Conservation (phyloP, 2,888 invertebrate genomes). For the Erebia ligea region DNA sequence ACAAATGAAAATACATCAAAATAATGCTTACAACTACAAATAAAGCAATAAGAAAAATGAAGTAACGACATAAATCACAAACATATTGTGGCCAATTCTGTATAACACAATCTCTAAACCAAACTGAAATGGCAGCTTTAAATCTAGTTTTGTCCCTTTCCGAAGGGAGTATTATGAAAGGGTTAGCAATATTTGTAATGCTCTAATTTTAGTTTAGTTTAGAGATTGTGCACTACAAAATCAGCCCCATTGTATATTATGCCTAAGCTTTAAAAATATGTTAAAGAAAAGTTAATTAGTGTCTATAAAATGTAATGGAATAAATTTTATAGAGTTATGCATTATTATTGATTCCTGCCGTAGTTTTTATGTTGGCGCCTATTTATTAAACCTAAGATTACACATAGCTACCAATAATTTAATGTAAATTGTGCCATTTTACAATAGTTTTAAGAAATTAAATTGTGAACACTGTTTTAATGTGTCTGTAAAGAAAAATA, state of each 20-base stretch:
- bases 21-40: slow-evolving; percentile 40
- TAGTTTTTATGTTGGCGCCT: background rate
- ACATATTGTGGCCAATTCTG: too few species aligned
- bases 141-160: too few species aligned
- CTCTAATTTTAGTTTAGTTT: too few species aligned
- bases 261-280: slow-evolving; percentile 31
- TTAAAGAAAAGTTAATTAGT: slow-evolving; percentile 2
- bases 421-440: slow-evolving; percentile 2
- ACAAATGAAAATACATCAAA: slow-evolving; percentile 64
- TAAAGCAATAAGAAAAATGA: slow-evolving; percentile 14
- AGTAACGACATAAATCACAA: too few species aligned
- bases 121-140: too few species aligned
- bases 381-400: background rate
- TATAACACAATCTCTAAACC: too few species aligned
- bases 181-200: too few species aligned
- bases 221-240: too few species aligned
- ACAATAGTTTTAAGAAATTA: too few species aligned
- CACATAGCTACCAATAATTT: background rate
- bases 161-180: too few species aligned
- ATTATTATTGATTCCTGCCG: background rate
- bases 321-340: background rate
- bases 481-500: too few species aligned
- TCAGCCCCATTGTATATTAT: slow-evolving; percentile 6
- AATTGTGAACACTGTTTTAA: too few species aligned
- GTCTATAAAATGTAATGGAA: background rate